Conservation (phyloP, 2,888 invertebrate genomes). For the Pyrrhia umbra region DNA sequence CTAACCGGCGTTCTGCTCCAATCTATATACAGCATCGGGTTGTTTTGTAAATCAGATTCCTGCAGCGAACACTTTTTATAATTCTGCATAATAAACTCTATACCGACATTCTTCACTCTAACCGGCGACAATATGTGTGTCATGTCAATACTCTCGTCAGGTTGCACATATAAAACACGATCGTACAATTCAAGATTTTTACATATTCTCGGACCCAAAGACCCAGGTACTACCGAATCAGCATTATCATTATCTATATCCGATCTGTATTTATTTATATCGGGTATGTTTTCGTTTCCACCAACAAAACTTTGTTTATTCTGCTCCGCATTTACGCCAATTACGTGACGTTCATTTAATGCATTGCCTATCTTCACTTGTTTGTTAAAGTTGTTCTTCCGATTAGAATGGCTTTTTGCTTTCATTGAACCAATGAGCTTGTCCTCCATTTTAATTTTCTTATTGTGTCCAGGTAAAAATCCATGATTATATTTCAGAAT, state of each 20-base stretch:
- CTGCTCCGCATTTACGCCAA: conserved; percentile 74
- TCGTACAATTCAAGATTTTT: conserved; percentile 79
- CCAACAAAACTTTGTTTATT: conserved; percentile 80
- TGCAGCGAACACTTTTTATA: conserved; percentile 82
- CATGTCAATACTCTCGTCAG: conserved; percentile 80
- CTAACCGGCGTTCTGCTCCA: conserved; percentile 92
- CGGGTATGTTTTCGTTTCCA: conserved; percentile 80
- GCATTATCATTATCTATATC: conserved; percentile 69
- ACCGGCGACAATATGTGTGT: conserved; percentile 80
- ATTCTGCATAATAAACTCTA: conserved; percentile 81
- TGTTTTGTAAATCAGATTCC: conserved; percentile 73
- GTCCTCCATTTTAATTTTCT: conserved; percentile 47
- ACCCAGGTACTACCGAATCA: conserved; percentile 69
- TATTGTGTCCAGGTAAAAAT: conserved; percentile 70
- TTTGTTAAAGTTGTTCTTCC: conserved; percentile 73
- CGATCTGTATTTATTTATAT: conserved; percentile 80
- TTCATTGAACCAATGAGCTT: conserved; percentile 38
- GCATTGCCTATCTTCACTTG: conserved; percentile 84
- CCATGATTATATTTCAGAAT: conserved; percentile 82
- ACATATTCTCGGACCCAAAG: conserved; percentile 75
- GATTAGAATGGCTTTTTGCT: conserved; percentile 40
- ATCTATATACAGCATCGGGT: conserved; percentile 86
- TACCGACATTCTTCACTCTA: conserved; percentile 75
- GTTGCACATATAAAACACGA: conserved; percentile 78
- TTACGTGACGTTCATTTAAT: conserved; percentile 78